Evolutionary conservation across 2,888 invertebrate genomes (phyloP).

Genomic region (Dasypolia templi): DNA sequence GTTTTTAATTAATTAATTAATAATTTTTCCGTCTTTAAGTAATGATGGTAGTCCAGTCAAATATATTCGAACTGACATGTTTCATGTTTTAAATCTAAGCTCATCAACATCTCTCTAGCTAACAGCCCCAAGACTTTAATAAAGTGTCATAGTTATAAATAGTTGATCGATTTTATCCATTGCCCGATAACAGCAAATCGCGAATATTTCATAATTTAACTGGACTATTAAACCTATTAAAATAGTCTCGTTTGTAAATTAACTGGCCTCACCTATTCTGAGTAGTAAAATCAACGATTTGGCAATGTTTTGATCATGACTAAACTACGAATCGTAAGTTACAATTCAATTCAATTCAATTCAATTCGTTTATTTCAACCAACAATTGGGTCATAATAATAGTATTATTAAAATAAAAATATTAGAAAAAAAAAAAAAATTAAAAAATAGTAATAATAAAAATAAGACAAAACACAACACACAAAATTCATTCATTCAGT

Average conservation of each 20-base stretch:
- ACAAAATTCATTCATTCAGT: too few species aligned
- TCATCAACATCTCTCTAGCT: background rate
- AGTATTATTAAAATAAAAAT: too few species aligned
- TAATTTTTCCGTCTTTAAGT: too few species aligned
- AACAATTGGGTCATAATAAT: too few species aligned
- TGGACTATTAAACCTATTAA: slow-evolving; percentile 17
- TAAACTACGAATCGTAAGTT: background rate
- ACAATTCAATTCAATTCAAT: too few species aligned
- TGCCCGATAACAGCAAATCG: background rate
- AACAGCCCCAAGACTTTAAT: background rate
- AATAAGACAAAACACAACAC: too few species aligned
- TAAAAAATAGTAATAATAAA: too few species aligned
- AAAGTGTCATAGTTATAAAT: slow-evolving; percentile 11
- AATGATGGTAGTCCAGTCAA: too few species aligned
- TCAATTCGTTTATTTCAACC: too few species aligned
- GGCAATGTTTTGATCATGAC: slow-evolving; percentile 17
- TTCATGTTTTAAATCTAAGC: background rate
- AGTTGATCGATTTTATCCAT: slow-evolving; percentile 1
- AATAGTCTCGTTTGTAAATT: slow-evolving; percentile 6
- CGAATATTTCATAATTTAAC: slow-evolving; percentile 13
- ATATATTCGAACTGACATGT: too few species aligned
- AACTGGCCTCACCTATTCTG: background rate
- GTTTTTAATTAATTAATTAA: too few species aligned
- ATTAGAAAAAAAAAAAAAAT: too few species aligned
- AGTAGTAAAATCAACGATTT: slow-evolving; percentile 9